Percentiles rank a stretch among this genome's conserved stretches.
Conservation (phyloP, 1,140 invertebrate species). For the Leptinotarsa lineolata region DNA sequence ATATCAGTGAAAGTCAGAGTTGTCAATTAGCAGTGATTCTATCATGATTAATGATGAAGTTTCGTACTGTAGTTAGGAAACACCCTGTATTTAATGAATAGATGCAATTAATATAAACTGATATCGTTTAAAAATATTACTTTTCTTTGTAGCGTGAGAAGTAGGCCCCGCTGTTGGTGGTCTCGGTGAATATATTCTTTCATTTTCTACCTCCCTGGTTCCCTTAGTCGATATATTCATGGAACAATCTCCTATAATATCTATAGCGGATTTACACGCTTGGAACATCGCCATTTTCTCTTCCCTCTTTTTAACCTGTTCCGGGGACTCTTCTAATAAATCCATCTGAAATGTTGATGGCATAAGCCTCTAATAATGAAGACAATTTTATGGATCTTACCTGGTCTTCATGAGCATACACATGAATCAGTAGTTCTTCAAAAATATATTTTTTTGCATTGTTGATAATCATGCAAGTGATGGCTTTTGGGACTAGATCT, state of each 20-base stretch:
- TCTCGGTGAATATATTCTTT: neutral
- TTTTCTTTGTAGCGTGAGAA: neutral
- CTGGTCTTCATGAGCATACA: slow-evolving; percentile 97
- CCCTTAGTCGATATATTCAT: slow-evolving; percentile 60
- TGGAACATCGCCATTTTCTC: slow-evolving; percentile 99
- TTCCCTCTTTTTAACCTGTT: slow-evolving; percentile 94
- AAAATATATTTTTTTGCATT: slow-evolving; percentile 98
- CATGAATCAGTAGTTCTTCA: slow-evolving; percentile 90
- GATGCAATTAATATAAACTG: no score
- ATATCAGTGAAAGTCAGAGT: no score
- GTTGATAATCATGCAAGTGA: slow-evolving; percentile 98
- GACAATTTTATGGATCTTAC: slow-evolving; percentile 59
- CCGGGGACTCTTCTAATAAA: slow-evolving; percentile 99
- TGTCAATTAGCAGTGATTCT: no score
- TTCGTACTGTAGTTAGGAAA: no score
- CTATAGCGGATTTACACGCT: slow-evolving; percentile 96
- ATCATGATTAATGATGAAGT: no score
- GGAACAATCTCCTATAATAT: slow-evolving; percentile 97
- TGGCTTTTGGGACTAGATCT: slow-evolving; percentile 97
- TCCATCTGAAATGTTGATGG: slow-evolving; percentile 42
- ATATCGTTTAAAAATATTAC: neutral
- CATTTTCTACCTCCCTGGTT: neutral
- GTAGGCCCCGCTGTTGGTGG: neutral
- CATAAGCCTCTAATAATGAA: neutral
- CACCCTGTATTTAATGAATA: no score